phyloP scores from a whole-genome alignment of 2,113 vertebrate species.

The Bos taurus region ARS-UCD2.0 NC_037354.1:37268001-37268500 shows the following conservation, averaged over 20 bases:
- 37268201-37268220: too few species aligned
- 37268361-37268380: background rate
- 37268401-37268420: background rate
- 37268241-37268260: too few species aligned
- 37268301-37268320: accelerated
- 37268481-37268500: background rate
- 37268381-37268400: background rate
- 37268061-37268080: background rate
- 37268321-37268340: too few species aligned
- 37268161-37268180: too few species aligned
- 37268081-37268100: too few species aligned
- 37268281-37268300: too few species aligned
- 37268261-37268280: too few species aligned
- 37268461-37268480: background rate
- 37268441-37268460: background rate
- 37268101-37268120: too few species aligned
- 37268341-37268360: background rate
- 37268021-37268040: background rate
- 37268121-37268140: too few species aligned
- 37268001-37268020: background rate
- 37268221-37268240: too few species aligned
- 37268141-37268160: too few species aligned
- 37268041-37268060: background rate
- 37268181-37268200: too few species aligned
- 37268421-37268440: background rate